These are phyloP conservation scores for Micromys minutus DNA, from an alignment of 2,113 vertebrate species.

Conservation along the genomic window DNA sequence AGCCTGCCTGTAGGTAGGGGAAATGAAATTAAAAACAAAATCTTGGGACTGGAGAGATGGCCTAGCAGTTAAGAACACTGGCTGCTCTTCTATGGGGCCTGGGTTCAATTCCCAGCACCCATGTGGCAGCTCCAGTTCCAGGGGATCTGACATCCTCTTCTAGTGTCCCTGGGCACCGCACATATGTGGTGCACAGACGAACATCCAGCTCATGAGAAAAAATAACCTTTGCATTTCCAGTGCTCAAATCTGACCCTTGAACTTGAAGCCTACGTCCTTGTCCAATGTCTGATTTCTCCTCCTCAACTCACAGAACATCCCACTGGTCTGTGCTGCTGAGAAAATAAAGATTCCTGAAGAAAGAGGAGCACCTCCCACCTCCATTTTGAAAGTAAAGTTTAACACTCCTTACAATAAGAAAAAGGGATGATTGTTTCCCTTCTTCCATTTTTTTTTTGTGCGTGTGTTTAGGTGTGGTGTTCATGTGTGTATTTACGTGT, in stretches of 20 bases:
- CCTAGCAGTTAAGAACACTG: not conserved
- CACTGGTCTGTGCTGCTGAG: not conserved
- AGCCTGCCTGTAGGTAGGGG: too few relatives aligned
- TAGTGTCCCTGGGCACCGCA: not conserved
- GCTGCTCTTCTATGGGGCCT: not conserved
- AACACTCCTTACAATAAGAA: not conserved
- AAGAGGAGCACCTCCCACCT: not conserved
- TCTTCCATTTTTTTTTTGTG: not conserved
- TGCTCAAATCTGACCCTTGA: conserved; percentile 35
- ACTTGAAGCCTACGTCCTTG: not conserved
- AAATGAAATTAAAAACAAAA: not conserved
- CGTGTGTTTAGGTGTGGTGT: not conserved
- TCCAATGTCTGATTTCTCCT: not conserved
- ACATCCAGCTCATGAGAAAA: not conserved
- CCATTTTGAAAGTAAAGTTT: not conserved
- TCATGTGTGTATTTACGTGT: not conserved
- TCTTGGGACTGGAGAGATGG: not conserved
- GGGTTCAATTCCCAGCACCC: not conserved
- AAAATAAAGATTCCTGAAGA: not conserved
- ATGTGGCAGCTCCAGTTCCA: not conserved
- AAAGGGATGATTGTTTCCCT: not conserved
- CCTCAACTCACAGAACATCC: not conserved
- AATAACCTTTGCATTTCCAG: not conserved
- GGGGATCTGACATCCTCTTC: not conserved
- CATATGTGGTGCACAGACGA: not conserved